These are phyloP conservation scores for Lophura nycthemera DNA, from an alignment of 2,113 vertebrate genomes.

Conservation along the genomic window DNA sequence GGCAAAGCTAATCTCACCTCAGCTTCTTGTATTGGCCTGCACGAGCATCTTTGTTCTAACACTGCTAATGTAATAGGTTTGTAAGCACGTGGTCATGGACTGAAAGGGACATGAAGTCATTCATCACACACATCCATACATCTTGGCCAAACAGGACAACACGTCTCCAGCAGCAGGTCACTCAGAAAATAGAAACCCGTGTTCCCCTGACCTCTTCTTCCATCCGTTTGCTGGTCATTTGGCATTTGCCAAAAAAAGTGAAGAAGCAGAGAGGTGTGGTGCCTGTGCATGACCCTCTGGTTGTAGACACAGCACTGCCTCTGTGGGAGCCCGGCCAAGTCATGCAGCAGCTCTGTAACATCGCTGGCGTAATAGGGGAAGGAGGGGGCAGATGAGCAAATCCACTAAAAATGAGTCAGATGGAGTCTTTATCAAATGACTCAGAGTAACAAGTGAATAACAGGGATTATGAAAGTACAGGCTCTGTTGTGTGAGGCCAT, in stretches of 20 bases:
- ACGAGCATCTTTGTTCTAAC: neutral
- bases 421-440: neutral
- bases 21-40: neutral
- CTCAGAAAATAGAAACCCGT: neutral
- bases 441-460: conserved; percentile 31
- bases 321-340: neutral
- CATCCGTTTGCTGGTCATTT: too few relatives aligned
- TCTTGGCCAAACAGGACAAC: neutral
- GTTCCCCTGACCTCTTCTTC: neutral
- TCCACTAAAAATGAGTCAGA: conserved; percentile 4
- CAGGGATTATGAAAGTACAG: conserved; percentile 22
- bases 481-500: neutral
- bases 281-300: neutral
- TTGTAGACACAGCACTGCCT: rapidly evolving
- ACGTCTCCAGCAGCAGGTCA: rapidly evolving
- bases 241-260: neutral
- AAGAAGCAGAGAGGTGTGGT: neutral
- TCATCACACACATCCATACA: neutral
- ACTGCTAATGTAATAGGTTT: neutral
- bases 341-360: neutral
- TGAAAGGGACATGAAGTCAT: neutral
- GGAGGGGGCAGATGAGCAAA: neutral
- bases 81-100: neutral
- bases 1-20: neutral
- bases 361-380: neutral